A percentile compares a stretch with the other conserved stretches of the same genome.
These are phyloP conservation scores for Ptilodon capucinus DNA, from an alignment of 2,888 invertebrate species.

Conservation along the genomic window DNA sequence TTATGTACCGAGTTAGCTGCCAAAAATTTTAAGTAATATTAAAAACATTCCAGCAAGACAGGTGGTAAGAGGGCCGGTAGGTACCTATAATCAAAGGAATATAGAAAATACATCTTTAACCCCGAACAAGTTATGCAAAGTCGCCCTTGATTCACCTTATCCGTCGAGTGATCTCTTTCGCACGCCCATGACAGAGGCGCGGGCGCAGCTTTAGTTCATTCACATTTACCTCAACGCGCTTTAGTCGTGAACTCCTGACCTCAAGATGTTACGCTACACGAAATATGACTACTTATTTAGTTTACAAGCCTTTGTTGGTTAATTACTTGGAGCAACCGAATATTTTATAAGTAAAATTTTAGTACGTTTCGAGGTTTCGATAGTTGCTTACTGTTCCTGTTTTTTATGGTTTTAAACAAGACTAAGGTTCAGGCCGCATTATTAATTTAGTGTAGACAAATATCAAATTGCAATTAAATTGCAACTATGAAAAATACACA, in stretches of 20 bases:
- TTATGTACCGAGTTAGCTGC: no score
- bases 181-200: constrained; percentile 21
- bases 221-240: constrained; percentile 30
- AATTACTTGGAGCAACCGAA: constrained; percentile 12
- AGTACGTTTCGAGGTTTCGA: no score
- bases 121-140: background rate
- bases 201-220: constrained; percentile 31
- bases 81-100: no score
- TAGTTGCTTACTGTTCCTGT: no score
- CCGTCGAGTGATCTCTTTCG: constrained; percentile 32
- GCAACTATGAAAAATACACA: no score
- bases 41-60: no score
- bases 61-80: no score
- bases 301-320: constrained; percentile 20
- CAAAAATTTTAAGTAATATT: no score
- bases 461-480: no score
- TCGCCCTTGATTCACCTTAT: constrained; percentile 9
- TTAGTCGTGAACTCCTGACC: constrained; percentile 29
- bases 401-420: no score
- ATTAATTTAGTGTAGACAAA: background rate
- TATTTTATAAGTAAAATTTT: background rate
- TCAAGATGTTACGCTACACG: constrained; percentile 7
- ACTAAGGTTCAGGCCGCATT: background rate
- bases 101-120: background rate
- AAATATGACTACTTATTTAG: constrained; percentile 20